A percentile compares a stretch with the other conserved stretches of the same genome.
These are phyloP conservation scores for Canis aureus DNA, from an alignment of 2,113 vertebrate species.

Conservation along the genomic window DNA sequence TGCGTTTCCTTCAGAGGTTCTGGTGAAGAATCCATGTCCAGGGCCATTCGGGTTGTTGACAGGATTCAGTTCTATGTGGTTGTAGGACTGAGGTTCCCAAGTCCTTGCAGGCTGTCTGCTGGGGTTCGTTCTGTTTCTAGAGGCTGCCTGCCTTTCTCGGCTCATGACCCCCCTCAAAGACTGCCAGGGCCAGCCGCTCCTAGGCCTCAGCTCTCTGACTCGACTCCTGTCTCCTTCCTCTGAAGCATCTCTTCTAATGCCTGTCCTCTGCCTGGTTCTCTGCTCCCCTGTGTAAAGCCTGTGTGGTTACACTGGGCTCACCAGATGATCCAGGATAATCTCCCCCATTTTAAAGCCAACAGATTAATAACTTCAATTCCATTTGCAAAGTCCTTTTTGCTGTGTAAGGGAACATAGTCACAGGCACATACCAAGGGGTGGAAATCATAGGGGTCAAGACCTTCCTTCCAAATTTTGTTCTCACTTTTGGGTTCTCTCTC, in stretches of 20 bases:
- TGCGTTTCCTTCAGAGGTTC: neutral
- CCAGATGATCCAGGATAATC: neutral
- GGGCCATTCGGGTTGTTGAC: neutral
- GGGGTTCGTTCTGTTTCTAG: neutral
- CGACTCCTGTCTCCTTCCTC: neutral
- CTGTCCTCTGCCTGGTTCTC: neutral
- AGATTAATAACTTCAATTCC: neutral
- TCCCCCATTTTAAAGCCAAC: neutral
- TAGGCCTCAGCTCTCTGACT: neutral
- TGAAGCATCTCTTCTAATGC: neutral
- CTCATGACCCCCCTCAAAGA: neutral
- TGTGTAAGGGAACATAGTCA: neutral
- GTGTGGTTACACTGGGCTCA: neutral
- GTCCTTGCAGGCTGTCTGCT: neutral
- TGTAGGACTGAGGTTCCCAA: neutral
- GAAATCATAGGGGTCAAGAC: neutral
- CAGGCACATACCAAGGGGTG: neutral
- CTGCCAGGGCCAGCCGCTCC: neutral
- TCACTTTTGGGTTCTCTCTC: neutral
- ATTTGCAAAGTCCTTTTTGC: neutral
- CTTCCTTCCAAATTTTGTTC: neutral
- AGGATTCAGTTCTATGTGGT: neutral
- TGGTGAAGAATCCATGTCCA: neutral
- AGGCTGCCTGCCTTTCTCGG: neutral
- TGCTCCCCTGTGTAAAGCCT: neutral